Evolutionary conservation across 2,888 invertebrate species (phyloP).

Genomic region (Lottia scabra): DNA sequence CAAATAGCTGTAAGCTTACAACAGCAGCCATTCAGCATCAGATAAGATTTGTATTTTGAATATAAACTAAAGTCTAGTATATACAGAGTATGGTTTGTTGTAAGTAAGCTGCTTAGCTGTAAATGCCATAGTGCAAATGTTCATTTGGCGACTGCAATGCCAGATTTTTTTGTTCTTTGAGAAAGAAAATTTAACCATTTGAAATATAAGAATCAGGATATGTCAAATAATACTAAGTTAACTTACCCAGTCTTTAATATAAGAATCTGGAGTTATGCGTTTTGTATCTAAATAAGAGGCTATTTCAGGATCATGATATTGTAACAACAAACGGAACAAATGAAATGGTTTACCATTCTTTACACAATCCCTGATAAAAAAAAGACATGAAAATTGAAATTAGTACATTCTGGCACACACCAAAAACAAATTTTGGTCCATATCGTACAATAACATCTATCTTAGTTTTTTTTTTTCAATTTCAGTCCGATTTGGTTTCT

Average conservation of each 20-base stretch:
- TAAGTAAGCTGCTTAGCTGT: too few species aligned
- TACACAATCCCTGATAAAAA: conserved; percentile 70
- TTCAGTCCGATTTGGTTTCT: background rate
- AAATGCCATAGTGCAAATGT: too few species aligned
- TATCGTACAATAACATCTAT: too few species aligned
- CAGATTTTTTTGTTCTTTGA: too few species aligned
- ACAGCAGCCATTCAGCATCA: too few species aligned
- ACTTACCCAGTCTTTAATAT: conserved; percentile 84
- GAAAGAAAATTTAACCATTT: too few species aligned
- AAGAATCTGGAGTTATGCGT: conserved; percentile 91
- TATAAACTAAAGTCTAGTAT: too few species aligned
- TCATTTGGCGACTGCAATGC: too few species aligned
- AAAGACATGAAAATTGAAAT: background rate
- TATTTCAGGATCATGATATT: conserved; percentile 97
- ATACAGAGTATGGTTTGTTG: too few species aligned
- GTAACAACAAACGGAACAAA: conserved; percentile 81
- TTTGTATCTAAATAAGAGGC: conserved; percentile 97
- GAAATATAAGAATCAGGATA: conserved; percentile 86
- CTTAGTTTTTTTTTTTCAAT: too few species aligned
- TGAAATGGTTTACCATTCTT: conserved; percentile 73
- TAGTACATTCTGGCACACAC: background rate
- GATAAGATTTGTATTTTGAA: too few species aligned
- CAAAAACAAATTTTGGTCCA: background rate
- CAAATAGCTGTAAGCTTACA: background rate
- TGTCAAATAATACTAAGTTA: too few species aligned